Evolutionary conservation across 2,888 invertebrate species (phyloP).

Genomic region (Brachypterus glaber): DNA sequence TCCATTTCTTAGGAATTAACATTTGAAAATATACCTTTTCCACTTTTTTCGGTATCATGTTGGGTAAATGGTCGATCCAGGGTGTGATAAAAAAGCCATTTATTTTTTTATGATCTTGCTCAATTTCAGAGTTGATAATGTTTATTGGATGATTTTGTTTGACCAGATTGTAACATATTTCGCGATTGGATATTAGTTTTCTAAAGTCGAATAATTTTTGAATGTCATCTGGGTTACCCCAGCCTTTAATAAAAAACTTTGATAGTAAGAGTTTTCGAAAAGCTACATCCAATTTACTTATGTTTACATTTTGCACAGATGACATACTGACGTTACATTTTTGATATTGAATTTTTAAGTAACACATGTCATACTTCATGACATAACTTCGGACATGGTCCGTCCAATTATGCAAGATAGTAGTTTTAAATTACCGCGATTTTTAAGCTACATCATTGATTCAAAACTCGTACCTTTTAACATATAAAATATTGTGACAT

Average conservation of each 20-base stretch:
- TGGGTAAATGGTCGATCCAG: conserved; percentile 67
- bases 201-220: neutral
- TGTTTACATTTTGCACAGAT: too few relatives aligned
- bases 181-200: neutral
- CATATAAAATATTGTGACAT: too few relatives aligned
- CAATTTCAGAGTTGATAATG: conserved; percentile 71
- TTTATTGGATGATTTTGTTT: conserved; percentile 71
- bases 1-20: conserved; percentile 70
- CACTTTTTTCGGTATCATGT: conserved; percentile 73
- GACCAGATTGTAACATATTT: conserved; percentile 61
- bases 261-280: neutral
- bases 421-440: too few relatives aligned
- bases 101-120: conserved; percentile 58
- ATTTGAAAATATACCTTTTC: conserved; percentile 74
- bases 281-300: neutral
- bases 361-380: too few relatives aligned
- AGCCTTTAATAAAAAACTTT: conserved; percentile 1
- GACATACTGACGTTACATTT: too few relatives aligned
- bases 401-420: too few relatives aligned
- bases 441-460: too few relatives aligned
- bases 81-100: conserved; percentile 84
- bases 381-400: too few relatives aligned
- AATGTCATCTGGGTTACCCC: neutral
- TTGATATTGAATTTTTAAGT: too few relatives aligned
- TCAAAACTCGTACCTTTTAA: too few relatives aligned